These are phyloP conservation scores for Antrozous pallidus DNA, from an alignment of 2,797 vertebrate genomes.

Conservation along the genomic window DNA sequence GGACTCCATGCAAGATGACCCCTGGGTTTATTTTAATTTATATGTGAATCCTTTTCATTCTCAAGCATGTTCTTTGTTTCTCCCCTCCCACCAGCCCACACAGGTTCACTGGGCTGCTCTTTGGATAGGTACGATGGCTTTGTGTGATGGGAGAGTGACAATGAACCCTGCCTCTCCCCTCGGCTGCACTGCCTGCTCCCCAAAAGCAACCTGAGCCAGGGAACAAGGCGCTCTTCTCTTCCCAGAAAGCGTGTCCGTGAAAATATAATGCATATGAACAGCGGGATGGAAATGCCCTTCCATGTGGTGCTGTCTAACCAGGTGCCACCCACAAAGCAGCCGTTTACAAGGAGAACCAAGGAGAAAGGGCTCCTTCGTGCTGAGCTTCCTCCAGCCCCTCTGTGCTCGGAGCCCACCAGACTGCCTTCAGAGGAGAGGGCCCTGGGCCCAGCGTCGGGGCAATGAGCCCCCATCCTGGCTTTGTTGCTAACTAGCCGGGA, in stretches of 20 bases:
- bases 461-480: background rate
- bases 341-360: background rate
- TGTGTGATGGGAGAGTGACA: background rate
- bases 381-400: background rate
- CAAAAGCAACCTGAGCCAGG: background rate
- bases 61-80: constrained; percentile 57
- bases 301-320: background rate
- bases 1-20: constrained; percentile 72
- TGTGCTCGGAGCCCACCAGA: fast-evolving
- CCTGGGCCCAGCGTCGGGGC: background rate
- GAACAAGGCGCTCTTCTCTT: background rate
- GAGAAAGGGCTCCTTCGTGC: background rate
- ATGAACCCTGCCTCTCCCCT: background rate
- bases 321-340: background rate
- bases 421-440: background rate
- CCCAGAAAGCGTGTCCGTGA: background rate
- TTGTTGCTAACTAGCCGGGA: background rate
- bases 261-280: background rate
- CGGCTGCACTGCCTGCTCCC: background rate
- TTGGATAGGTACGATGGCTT: background rate
- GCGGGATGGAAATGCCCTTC: background rate
- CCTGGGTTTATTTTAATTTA: constrained; percentile 77
- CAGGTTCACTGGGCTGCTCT: constrained; percentile 1
- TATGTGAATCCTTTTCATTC: constrained; percentile 76
- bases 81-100: constrained; percentile 6